These are phyloP conservation scores for Scyliorhinus canicula DNA, from an alignment of 2,797 vertebrate species.

Conservation along the genomic window DNA sequence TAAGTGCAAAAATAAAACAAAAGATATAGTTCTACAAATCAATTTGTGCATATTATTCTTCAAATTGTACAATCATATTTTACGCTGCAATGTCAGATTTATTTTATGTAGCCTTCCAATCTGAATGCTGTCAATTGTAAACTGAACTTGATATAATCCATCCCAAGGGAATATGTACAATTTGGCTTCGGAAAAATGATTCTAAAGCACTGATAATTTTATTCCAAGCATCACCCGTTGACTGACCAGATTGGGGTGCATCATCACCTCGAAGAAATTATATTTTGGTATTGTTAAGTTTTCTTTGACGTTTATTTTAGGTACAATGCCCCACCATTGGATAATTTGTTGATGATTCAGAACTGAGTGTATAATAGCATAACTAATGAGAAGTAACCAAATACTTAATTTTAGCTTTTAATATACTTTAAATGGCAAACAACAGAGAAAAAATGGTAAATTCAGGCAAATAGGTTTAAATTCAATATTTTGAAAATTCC, in stretches of 20 bases:
- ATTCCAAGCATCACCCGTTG: not conserved
- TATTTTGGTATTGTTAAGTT: no score
- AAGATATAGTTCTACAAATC: not conserved
- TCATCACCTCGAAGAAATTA: no score
- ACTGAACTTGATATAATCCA: not conserved
- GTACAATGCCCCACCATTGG: no score
- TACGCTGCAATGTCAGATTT: not conserved
- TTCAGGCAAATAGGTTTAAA: not conserved
- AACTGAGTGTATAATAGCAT: not conserved
- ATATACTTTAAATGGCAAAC: not conserved
- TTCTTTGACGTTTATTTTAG: no score
- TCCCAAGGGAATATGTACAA: not conserved
- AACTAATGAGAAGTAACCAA: not conserved
- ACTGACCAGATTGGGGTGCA: no score
- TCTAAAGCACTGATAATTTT: not conserved
- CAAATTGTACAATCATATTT: not conserved
- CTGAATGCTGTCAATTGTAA: not conserved
- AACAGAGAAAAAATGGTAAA: not conserved
- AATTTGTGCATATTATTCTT: not conserved
- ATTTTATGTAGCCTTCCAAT: not conserved
- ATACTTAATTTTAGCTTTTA: not conserved
- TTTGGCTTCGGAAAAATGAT: not conserved
- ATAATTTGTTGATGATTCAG: not conserved
- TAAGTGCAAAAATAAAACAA: slow-evolving; percentile 46
- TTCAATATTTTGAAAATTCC: not conserved